Evolutionary conservation across 2,888 invertebrate genomes (phyloP), one percentile per base, ranked within the genome.

Genomic region (Pterostichus madidus): DNA sequence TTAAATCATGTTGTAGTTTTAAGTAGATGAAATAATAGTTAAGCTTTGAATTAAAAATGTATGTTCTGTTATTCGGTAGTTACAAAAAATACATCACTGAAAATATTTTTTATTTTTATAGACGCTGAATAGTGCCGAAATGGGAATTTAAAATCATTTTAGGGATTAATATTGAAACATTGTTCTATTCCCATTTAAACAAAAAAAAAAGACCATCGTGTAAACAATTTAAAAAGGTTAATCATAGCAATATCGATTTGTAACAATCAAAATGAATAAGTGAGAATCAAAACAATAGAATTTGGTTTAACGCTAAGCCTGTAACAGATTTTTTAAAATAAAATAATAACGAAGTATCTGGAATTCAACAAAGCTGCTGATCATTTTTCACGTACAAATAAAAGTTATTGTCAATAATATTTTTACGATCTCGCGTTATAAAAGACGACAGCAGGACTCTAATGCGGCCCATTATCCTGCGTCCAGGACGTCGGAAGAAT

Each of bases 351-450:
- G 11, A 17, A 59, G 13, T 17, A 52, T 59, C 24, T 10, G 56
- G 10, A 15, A 17, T n/a, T 15, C 56, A 15, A 59, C 3, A 6
- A 6, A 2, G 24, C 8, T 59, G 8, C 6, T 5, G 11, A 64
- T 64, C 13, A 35, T 64, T 64, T 35, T 64, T 64, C 32, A 31
- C 35, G 35, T 64, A 15, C 32, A 39, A 59, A 81, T 81, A 81
- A 75, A 75, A 81, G 39, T 75, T 81, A 81, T 81, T 81, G 75
- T 81, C 81, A 81, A 80, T 80, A 80, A 81, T 81, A 81, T 75
- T 75, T 81, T 81, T 81, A 81, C 61, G 81, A 81, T 75, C 56
- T 31, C 24, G 46, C 32, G 35, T 39, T 13, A 59, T 75, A 75
- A 71, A 81, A 46, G 75, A 56, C 75, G 81, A 81, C 81, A 75